Conservation (phyloP, 2,888 invertebrate genomes). For the Aricia artaxerxes region DNA sequence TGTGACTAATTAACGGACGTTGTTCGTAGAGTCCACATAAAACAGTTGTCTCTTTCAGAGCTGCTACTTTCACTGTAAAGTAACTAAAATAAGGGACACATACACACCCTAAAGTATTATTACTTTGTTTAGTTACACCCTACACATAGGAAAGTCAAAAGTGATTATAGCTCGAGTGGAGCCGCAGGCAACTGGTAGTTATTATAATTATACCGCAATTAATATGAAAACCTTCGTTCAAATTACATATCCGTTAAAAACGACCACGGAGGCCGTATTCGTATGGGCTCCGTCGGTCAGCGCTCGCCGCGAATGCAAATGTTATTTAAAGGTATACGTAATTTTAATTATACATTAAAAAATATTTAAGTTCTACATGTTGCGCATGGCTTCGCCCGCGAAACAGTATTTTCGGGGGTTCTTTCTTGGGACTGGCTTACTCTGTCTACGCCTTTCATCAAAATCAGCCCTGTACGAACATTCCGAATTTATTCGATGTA, state of each 20-base stretch:
- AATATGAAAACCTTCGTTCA: neutral
- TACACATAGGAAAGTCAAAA: neutral
- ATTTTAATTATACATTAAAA: neutral
- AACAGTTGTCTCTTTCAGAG: no score
- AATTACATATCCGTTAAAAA: neutral
- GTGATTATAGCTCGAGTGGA: neutral
- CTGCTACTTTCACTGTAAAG: no score
- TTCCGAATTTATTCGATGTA: no score
- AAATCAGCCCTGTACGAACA: no score
- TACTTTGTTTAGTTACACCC: neutral
- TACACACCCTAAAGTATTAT: neutral
- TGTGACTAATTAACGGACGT: no score
- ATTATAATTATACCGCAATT: neutral
- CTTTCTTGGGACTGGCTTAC: no score
- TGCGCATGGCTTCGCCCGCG: neutral
- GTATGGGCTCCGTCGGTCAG: neutral
- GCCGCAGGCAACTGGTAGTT: neutral
- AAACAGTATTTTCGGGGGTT: no score
- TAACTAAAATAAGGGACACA: neutral
- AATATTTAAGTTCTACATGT: neutral
- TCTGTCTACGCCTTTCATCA: no score
- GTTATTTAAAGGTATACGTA: constrained; percentile 2
- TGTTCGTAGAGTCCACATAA: no score
- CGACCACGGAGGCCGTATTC: neutral
- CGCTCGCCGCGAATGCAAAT: neutral